Base-by-base conservation (phyloP, 2,113 vertebrate genomes). In the Ammodramus savannarum region DNA sequence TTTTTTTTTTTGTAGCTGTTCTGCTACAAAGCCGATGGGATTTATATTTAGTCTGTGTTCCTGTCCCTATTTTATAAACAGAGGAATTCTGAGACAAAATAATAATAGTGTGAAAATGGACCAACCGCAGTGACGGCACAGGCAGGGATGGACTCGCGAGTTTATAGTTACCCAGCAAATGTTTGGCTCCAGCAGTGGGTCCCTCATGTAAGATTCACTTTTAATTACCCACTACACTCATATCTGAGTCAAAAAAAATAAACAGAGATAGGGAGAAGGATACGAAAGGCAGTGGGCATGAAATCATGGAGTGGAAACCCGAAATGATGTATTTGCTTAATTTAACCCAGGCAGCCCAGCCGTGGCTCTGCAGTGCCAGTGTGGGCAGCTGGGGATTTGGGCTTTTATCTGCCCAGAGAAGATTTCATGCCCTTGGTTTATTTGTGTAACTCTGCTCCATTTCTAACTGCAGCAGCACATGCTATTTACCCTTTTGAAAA, bases 11-110 rank as follows among this genome's bases (percentile, higher is more conserved):
- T 48, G 49, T 16, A 54, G 36, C 41, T 78, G 59, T 55, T 74
- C 43, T 57, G 71, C 18, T 74, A 39, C 51, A 84, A 91, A 78
- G 36, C 43, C 3, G 4, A 62, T 93, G 87, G 34, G 73, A 75
- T 92, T 94, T 97, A 93, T 97, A 97, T 98, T 98, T 97, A 97
- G 96, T 97, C 97, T 97, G 96, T 92, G 90, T 68, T 93, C 90
- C 85, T 76, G 41, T 92, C 54, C 80, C 57, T 97, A 49, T 97
- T 97, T 97, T 95, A 95, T 96, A 97, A 97, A 97, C 93, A 82
- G 41, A 41, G 38, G 44, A 27, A 55, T 87, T 72, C 54, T 16
- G 77, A 98, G 96, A 98, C 97, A 95, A 97, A 98, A 97, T 96
- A 97, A 96, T 97, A 97, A 97, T 93, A 97, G 44, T 93, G 92